Percentiles rank a stretch among this genome's conserved stretches.
phyloP scores from a whole-genome alignment of 2,113 vertebrate genomes.

The Puffinus mauretanicus region DNA sequence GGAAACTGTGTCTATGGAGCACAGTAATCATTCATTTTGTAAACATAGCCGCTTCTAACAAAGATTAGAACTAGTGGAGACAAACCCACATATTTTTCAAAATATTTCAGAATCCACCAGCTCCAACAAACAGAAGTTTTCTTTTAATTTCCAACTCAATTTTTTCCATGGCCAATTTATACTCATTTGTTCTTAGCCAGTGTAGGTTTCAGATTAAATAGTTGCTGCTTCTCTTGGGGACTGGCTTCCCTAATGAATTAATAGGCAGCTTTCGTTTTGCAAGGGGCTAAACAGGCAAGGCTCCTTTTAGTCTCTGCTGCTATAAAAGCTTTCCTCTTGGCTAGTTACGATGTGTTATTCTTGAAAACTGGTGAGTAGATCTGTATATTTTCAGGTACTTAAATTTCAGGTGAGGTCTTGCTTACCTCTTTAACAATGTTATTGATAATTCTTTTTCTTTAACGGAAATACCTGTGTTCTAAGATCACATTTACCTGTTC shows the following conservation, averaged over 20 bases:
- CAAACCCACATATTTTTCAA: neutral
- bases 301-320: neutral
- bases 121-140: neutral
- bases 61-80: neutral
- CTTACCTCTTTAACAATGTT: neutral
- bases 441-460: neutral
- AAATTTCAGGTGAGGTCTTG: neutral
- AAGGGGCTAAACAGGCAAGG: neutral
- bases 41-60: neutral
- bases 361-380: neutral
- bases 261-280: neutral
- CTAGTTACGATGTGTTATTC: neutral
- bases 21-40: neutral
- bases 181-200: neutral
- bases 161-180: neutral
- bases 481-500: neutral
- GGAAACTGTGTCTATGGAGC: neutral
- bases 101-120: neutral
- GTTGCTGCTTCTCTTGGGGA: neutral
- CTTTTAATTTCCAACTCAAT: neutral
- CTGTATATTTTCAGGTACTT: neutral
- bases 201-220: neutral
- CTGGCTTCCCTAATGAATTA: neutral
- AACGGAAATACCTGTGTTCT: neutral
- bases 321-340: neutral